phyloP scores from a whole-genome alignment of 1,140 invertebrate genomes.

The Pectinophora gossypiella region DNA sequence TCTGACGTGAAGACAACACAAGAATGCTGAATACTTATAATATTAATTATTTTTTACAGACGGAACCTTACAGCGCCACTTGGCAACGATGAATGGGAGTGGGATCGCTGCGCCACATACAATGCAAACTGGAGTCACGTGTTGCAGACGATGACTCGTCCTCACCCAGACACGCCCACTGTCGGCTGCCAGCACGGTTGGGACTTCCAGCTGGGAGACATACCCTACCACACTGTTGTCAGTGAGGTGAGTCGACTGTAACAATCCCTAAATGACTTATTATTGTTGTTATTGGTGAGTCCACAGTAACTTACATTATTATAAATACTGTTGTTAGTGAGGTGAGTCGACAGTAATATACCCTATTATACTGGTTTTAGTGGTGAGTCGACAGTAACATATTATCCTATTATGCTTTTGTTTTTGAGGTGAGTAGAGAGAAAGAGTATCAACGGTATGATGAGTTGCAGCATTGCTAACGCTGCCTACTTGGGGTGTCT shows the following conservation, averaged over 20 bases:
- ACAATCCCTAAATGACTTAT: too few species aligned
- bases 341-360: too few species aligned
- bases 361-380: too few species aligned
- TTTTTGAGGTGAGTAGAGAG: slow-evolving; percentile 84
- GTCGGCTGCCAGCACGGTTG: slow-evolving; percentile 79
- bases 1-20: too few species aligned
- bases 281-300: too few species aligned
- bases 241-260: slow-evolving; percentile 82
- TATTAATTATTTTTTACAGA: slow-evolving; percentile 23
- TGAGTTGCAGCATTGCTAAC: too few species aligned
- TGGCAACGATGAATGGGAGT: slow-evolving; percentile 26
- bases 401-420: too few species aligned
- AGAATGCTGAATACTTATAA: too few species aligned
- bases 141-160: slow-evolving; percentile 42
- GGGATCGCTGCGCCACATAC: slow-evolving; percentile 45
- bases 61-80: slow-evolving; percentile 47
- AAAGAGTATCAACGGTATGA: too few species aligned
- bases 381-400: too few species aligned
- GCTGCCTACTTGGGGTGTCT: too few species aligned
- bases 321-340: slow-evolving; percentile 83
- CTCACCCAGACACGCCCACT: slow-evolving; percentile 75
- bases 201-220: slow-evolving; percentile 81
- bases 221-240: slow-evolving; percentile 82
- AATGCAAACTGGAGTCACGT: slow-evolving; percentile 62
- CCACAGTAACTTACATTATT: too few species aligned